A percentile compares a stretch with the other conserved stretches of the same genome.
Evolutionary conservation across 1,140 invertebrate species (phyloP).

Genomic region (Platyura marginata): DNA sequence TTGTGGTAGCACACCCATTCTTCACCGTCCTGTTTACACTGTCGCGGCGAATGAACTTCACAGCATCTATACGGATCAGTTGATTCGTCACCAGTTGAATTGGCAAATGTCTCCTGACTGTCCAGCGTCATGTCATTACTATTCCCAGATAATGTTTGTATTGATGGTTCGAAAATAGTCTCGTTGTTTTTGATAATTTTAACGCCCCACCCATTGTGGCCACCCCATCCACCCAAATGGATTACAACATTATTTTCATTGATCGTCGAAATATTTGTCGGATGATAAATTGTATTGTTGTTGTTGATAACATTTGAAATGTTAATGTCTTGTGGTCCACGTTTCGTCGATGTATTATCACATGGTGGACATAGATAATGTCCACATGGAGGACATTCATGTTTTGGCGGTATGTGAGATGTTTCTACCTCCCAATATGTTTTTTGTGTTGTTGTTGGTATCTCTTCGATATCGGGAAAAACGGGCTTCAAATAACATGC

Average conservation of each 20-base stretch:
- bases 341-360: no score
- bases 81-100: no score
- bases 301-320: no score
- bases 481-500: not conserved
- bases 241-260: no score
- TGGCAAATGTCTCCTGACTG: no score
- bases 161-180: not conserved
- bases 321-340: no score
- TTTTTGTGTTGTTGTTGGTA: not conserved
- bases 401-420: no score
- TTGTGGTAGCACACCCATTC: not conserved
- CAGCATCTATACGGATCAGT: not conserved
- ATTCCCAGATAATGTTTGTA: not conserved
- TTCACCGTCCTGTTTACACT: not conserved
- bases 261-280: no score
- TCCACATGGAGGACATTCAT: not conserved
- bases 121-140: not conserved
- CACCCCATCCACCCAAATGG: no score
- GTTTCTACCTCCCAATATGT: no score
- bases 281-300: no score
- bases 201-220: not conserved
- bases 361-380: no score
- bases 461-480: not conserved
- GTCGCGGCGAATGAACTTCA: not conserved
- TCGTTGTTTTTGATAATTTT: not conserved